These are phyloP conservation scores for Diabrotica virgifera DNA, from an alignment of 1,140 invertebrate species.

Conservation along the genomic window DNA sequence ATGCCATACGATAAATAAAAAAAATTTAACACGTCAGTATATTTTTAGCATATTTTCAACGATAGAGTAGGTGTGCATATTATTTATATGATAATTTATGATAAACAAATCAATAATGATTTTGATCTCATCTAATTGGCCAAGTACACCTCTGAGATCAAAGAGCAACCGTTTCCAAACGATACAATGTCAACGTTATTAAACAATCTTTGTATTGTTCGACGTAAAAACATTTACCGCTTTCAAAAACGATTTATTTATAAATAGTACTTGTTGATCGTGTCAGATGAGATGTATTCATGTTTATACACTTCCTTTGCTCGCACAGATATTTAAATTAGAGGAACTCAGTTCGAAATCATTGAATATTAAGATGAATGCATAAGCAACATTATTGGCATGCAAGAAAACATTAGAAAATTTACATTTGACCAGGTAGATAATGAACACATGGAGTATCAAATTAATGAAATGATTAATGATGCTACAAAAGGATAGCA, in stretches of 20 bases:
- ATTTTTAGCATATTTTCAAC: no score
- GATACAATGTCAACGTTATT: conserved; percentile 20
- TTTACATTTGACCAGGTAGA: no score
- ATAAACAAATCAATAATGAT: not conserved
- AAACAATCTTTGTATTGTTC: conserved; percentile 22
- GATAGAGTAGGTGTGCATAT: no score
- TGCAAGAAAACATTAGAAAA: no score
- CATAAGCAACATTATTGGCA: no score
- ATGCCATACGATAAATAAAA: no score
- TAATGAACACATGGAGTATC: no score
- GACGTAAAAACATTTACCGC: conserved; percentile 21
- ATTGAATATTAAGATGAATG: not conserved
- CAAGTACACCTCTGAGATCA: not conserved
- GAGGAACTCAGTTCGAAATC: not conserved
- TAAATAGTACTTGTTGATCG: conserved; percentile 1
- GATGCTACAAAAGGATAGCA: no score
- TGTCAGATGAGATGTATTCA: not conserved
- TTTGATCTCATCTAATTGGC: not conserved
- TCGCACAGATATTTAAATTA: not conserved
- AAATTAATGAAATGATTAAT: no score
- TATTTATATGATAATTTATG: not conserved
- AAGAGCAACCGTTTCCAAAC: not conserved
- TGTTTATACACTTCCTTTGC: not conserved
- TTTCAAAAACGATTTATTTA: conserved; percentile 18
- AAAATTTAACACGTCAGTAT: no score